Evolutionary conservation across 2,797 vertebrate species (phyloP), one percentile per base, ranked within the genome.

Genomic region (Enteromius fasciolatus): DNA sequence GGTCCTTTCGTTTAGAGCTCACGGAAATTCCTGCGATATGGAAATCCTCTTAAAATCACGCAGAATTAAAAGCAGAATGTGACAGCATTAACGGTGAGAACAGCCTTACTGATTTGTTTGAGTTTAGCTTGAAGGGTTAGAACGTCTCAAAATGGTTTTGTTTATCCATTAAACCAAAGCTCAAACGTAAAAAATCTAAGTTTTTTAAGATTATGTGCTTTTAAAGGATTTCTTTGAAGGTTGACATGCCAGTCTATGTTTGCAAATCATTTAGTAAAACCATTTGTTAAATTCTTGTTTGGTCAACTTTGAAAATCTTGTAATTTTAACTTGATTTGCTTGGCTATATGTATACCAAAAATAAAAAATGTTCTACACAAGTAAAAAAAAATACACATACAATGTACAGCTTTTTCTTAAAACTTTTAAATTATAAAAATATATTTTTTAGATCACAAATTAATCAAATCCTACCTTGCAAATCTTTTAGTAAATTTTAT

Each of bases 31-130:
- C 36, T 44, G 36, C 10, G 5, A 59, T 39, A 48, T 36, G 68
- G 41, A 81, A 81, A 74, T 74, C 68, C 20, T 59, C 70, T 81
- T 57, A 78, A 78, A 64, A 59, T 63, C 28, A 5, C 6, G 15
- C 9, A 23, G 33, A 63, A 41, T 44, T 39, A 17, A 52, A 80
- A 46, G 4, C 9, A 59, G 61, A 80, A 46, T 25, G 74, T 44
- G 63, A 52, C 36, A 54, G 18, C 23, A 48, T 36, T 69, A 50
- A 67, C 3, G 20, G 41, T 72, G 33, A 80, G 63, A 61, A 59
- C 28, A 46, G 57, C 25, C 17, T 66, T 48, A 25, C 20, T 2
- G 57, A 57, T n/a, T 54, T 28, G 9, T 68, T 15, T 41, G n/a
- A 79, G 33, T 57, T 57, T 20, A n/a, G 1, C 1, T 3, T 20